Base-by-base conservation (phyloP, 2,113 vertebrate species). In the Chitala chitala region DNA sequence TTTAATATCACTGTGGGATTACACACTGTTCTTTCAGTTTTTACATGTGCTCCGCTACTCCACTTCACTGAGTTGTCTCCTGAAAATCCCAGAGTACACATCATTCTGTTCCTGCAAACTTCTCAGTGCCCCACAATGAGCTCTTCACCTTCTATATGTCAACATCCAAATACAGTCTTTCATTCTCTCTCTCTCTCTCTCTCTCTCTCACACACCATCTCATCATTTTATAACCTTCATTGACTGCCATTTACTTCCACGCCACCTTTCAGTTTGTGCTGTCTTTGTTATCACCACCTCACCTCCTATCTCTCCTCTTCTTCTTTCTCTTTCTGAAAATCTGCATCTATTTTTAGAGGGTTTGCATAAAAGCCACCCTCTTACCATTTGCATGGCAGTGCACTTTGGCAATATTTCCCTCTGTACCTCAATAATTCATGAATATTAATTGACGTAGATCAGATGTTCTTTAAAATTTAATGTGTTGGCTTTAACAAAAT, bases 371-470 rank as follows among this genome's bases (percentile, higher is more conserved):
- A 73, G 54, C 24, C 50, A 50, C 69, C 69, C 38, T 48, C 55
- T 50, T 17, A 54, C 75, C 71, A 76, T 80, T 76, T 78, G 76
- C 76, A 76, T 78, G 22, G 74, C 76, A 76, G 72, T 71, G 51
- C 74, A 78, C 74, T 76, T 78, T 76, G 73, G 71, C 26, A 48
- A 74, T 72, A 63, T 76, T 63, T 74, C 68, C 69, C 53, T 58
- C 74, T 56, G 71, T 72, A 74, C 73, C 75, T 80, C 77, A 81
- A 81, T 81, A 78, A 78, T 81, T 78, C 71, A 78, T 81, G 77
- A 78, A 78, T 76, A 76, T 78, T 81, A 81, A 81, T 81, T 78
- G 71, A 76, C 31, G 54, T 44, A 72, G 72, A 81, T 81, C 75
- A 81, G 68, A 76, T 78, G 66, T 74, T 33, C 69, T 70, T 78